Evolutionary conservation across 2,113 vertebrate genomes (phyloP).

Genomic region (Callocephalon fimbriatum): DNA sequence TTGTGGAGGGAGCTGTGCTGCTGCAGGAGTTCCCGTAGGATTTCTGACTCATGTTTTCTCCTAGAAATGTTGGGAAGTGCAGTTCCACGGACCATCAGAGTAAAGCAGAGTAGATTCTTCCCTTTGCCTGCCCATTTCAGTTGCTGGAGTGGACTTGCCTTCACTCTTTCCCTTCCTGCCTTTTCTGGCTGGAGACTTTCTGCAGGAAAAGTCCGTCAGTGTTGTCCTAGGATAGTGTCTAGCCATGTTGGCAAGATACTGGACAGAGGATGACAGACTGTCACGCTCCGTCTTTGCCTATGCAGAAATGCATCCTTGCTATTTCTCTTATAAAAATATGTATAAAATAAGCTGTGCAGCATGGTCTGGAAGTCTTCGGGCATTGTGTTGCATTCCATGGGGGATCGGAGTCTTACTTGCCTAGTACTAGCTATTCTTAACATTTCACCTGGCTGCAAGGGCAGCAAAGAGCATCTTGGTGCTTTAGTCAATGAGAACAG

Average conservation of each 20-base stretch:
- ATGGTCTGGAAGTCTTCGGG: neutral
- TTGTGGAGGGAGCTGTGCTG: conserved; percentile 50
- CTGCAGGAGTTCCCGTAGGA: conserved; percentile 57
- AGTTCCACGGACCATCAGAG: neutral
- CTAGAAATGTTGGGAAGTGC: conserved; percentile 48
- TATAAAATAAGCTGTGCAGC: rapidly evolving
- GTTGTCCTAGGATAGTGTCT: neutral
- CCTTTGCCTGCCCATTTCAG: neutral
- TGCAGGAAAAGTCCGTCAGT: neutral
- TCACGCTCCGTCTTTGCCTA: neutral
- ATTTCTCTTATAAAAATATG: neutral
- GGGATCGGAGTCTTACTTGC: neutral
- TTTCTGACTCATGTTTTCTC: conserved; percentile 68
- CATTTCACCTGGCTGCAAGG: neutral
- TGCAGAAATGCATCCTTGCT: neutral
- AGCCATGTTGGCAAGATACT: neutral
- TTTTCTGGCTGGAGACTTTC: neutral
- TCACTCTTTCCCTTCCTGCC: neutral
- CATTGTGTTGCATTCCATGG: neutral
- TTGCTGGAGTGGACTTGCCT: neutral
- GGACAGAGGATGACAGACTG: neutral
- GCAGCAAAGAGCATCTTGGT: neutral
- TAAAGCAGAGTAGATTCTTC: neutral
- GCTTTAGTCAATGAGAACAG: neutral
- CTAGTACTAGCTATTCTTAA: neutral